Conservation (phyloP, 1,140 invertebrate genomes). For the Drosophila watanabei region DNA sequence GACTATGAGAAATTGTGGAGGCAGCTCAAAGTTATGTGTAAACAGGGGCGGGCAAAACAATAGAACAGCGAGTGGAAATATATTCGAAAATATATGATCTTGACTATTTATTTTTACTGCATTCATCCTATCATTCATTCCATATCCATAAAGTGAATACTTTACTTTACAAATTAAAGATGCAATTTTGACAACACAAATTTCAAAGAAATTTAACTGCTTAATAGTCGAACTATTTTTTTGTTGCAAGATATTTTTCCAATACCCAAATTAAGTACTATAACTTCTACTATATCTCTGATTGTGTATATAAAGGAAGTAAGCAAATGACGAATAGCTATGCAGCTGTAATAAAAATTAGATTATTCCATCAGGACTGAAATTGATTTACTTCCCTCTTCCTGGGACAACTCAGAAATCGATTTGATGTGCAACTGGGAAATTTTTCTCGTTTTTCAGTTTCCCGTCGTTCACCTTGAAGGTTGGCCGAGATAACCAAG, state of each 20-base stretch:
- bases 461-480: constrained; percentile 27
- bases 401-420: constrained; percentile 14
- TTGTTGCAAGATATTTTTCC: neutral
- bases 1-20: constrained; percentile 22
- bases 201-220: neutral
- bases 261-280: neutral
- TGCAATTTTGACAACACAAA: too few species aligned
- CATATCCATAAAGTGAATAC: too few species aligned
- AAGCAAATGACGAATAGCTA: constrained; percentile 47
- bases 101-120: neutral
- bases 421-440: constrained; percentile 14
- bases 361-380: constrained; percentile 38
- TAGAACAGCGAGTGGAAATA: neutral
- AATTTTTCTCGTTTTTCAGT: constrained; percentile 9
- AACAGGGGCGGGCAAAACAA: constrained; percentile 17
- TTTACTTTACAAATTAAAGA: too few species aligned
- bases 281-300: neutral
- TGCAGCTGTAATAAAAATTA: constrained; percentile 47
- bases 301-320: neutral
- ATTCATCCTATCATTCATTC: too few species aligned
- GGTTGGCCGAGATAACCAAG: constrained; percentile 33
- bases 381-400: constrained; percentile 26
- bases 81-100: neutral
- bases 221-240: neutral
- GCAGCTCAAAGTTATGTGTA: constrained; percentile 25